phyloP scores from a whole-genome alignment of 1,140 invertebrate species.

The Drosophila takahashii region DNA sequence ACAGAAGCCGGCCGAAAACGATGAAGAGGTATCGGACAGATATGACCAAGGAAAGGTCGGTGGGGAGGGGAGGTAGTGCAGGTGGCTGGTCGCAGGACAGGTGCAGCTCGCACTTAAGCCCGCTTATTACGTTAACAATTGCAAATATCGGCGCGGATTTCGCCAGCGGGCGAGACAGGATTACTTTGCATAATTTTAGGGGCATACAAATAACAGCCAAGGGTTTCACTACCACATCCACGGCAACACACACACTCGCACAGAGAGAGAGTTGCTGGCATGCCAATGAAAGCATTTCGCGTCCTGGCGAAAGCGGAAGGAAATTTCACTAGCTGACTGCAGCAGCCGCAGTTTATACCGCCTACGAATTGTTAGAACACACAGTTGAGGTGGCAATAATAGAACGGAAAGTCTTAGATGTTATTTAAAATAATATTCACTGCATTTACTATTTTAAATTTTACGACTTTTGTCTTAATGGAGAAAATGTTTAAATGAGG shows the following conservation, averaged over 20 bases:
- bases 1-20: conserved; percentile 46
- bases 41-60: background rate
- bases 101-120: conserved; percentile 72
- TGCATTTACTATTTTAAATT: too few species aligned
- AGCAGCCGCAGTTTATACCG: conserved; percentile 59
- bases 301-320: conserved; percentile 72
- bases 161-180: conserved; percentile 57
- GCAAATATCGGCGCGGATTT: conserved; percentile 75
- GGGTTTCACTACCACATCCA: conserved; percentile 22
- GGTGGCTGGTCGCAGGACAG: conserved; percentile 31
- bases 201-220: conserved; percentile 77
- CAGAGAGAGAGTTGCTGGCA: conserved; percentile 23
- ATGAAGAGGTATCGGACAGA: conserved; percentile 5
- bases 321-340: conserved; percentile 82
- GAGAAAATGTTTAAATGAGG: too few species aligned
- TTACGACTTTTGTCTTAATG: too few species aligned
- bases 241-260: conserved; percentile 8
- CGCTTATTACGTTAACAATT: conserved; percentile 82
- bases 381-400: conserved; percentile 6
- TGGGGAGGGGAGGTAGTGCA: background rate
- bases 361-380: conserved; percentile 30
- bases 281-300: conserved; percentile 69
- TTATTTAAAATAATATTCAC: background rate
- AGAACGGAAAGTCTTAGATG: background rate
- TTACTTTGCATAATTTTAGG: conserved; percentile 82